phyloP scores from a whole-genome alignment of 1,140 invertebrate genomes.

The Drosophila rhopaloa region DNA sequence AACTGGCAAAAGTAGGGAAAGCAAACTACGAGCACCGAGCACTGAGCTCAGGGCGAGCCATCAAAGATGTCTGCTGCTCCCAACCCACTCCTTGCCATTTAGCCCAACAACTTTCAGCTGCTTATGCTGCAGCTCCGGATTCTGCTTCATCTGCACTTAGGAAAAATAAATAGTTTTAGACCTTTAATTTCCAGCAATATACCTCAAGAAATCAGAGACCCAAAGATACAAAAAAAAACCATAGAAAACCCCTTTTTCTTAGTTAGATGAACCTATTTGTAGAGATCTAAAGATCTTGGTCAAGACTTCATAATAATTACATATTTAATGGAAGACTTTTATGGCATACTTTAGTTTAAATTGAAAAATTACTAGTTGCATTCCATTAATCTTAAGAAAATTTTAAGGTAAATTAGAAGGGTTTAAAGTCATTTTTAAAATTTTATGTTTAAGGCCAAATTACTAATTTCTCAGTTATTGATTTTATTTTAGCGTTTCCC shows the following conservation, averaged over 20 bases:
- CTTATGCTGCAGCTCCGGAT: conserved; percentile 41
- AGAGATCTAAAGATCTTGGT: too few species aligned
- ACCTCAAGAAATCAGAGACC: neutral
- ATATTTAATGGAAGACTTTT: too few species aligned
- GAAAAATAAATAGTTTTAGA: neutral
- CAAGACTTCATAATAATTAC: too few species aligned
- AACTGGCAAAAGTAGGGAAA: conserved; percentile 80
- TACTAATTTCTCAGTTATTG: neutral
- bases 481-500: neutral
- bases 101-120: conserved; percentile 14
- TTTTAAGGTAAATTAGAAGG: too few species aligned
- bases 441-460: neutral
- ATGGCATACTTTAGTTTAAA: too few species aligned
- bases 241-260: too few species aligned
- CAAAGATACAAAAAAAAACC: too few species aligned
- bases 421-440: too few species aligned
- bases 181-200: too few species aligned
- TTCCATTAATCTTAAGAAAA: too few species aligned
- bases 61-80: conserved; percentile 44
- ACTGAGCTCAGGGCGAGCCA: conserved; percentile 17
- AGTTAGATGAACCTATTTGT: too few species aligned
- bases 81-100: conserved; percentile 6
- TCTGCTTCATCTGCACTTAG: conserved; percentile 11
- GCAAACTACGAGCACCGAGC: conserved; percentile 55
- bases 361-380: too few species aligned